These are phyloP conservation scores for Montipora foliosa DNA, from an alignment of 64 coral and sea anemone genomes.

Conservation along the genomic window DNA sequence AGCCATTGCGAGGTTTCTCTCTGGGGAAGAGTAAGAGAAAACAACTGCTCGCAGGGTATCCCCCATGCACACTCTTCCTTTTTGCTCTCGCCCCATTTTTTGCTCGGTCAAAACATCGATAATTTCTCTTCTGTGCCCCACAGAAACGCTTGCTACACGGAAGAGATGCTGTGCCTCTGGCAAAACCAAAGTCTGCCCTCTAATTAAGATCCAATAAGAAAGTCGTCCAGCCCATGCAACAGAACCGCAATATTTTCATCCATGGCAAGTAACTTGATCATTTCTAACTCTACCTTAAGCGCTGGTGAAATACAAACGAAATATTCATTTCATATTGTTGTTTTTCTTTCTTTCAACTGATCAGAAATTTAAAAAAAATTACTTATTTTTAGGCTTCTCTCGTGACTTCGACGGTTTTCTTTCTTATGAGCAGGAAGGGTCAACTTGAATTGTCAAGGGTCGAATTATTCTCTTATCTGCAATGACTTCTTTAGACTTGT, in stretches of 20 bases:
- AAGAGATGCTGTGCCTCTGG: slow-evolving; percentile 1
- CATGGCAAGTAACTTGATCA: not conserved
- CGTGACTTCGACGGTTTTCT: not conserved
- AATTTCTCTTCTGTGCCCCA: too few species aligned
- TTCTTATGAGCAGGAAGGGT: not conserved
- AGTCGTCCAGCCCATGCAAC: not conserved
- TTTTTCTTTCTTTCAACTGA: not conserved
- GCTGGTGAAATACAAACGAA: not conserved
- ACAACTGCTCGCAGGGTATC: too few species aligned
- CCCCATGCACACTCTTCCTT: too few species aligned
- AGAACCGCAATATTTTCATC: not conserved
- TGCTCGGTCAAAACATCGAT: too few species aligned
- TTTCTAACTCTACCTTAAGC: not conserved
- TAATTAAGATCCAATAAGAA: slow-evolving; percentile 30
- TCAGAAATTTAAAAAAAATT: not conserved
- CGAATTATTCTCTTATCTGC: not conserved
- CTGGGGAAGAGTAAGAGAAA: too few species aligned
- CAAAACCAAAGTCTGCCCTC: slow-evolving; percentile 20
- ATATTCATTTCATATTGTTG: not conserved
- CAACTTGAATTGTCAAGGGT: not conserved
- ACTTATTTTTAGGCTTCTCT: not conserved
- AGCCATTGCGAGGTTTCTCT: too few species aligned
- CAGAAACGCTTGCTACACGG: not conserved
- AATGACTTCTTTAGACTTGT: not conserved
- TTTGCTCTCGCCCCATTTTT: too few species aligned